A percentile compares a stretch with the other conserved stretches of the same genome.
Conservation (phyloP, 2,888 invertebrate species). For the Oeneis ivallda region DNA sequence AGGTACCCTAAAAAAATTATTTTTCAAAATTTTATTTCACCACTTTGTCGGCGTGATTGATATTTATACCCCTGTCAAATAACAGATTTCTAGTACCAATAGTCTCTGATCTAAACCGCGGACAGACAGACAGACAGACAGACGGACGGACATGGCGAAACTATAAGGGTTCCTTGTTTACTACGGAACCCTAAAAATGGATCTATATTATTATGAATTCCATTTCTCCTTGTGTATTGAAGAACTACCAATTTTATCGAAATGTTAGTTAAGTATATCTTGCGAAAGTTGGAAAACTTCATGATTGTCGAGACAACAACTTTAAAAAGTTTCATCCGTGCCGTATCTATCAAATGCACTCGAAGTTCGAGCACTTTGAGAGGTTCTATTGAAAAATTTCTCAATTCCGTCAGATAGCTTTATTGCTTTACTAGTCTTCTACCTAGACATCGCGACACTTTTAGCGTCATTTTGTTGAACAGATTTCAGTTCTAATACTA, state of each 20-base stretch:
- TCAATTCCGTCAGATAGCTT: conserved; percentile 2
- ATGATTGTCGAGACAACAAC: conserved; percentile 14
- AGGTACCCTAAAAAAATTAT: too few species aligned
- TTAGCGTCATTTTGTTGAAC: too few species aligned
- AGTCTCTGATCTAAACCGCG: too few species aligned
- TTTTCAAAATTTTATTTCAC: too few species aligned
- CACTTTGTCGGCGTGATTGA: too few species aligned
- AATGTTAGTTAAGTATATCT: neutral
- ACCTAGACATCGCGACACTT: neutral
- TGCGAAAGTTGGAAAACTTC: conserved; percentile 6
- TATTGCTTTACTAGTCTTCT: conserved; percentile 1
- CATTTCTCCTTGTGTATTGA: neutral
- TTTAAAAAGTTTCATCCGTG: conserved; percentile 17
- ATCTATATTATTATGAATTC: neutral
- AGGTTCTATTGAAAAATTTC: conserved; percentile 20
- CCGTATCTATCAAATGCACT: conserved; percentile 23
- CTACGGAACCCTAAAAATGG: too few species aligned
- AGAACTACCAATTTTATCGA: neutral
- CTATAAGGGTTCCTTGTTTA: too few species aligned
- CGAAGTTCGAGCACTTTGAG: conserved; percentile 5
- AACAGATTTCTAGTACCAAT: too few species aligned
- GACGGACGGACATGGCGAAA: too few species aligned
- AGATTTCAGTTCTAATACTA: too few species aligned
- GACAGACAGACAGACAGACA: too few species aligned
- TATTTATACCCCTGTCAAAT: too few species aligned